Percentiles rank a stretch among this genome's conserved stretches.
Evolutionary conservation across 2,797 vertebrate genomes (phyloP).

Genomic region (Sebastes vulpes): DNA sequence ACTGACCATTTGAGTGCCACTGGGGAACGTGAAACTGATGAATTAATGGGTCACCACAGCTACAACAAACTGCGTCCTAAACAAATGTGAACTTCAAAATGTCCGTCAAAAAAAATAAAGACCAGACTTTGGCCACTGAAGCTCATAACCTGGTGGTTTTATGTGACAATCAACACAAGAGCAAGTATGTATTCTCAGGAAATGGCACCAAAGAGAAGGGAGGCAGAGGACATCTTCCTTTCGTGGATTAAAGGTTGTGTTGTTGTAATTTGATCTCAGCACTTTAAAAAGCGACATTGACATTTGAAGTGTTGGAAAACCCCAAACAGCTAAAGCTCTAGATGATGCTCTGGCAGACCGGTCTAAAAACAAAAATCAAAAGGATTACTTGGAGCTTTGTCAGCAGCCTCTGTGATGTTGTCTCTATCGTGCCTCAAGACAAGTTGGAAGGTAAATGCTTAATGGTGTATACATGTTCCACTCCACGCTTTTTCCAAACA

Average conservation of each 20-base stretch:
- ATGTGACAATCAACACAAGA: slow-evolving; percentile 26
- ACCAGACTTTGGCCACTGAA: neutral
- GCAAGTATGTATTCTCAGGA: slow-evolving; percentile 22
- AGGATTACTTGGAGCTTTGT: slow-evolving; percentile 36
- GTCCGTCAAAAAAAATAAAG: slow-evolving; percentile 5
- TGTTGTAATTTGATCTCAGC: slow-evolving; percentile 28
- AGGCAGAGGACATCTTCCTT: neutral
- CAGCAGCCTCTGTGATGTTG: slow-evolving; percentile 10
- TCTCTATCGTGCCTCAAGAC: slow-evolving; percentile 5
- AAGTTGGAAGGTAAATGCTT: slow-evolving; percentile 7
- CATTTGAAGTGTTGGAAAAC: slow-evolving; percentile 49
- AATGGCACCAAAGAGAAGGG: neutral
- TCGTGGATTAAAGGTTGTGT: slow-evolving; percentile 17
- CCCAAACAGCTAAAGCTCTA: slow-evolving; percentile 38
- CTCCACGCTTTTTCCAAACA: slow-evolving; percentile 22
- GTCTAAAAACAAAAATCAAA: slow-evolving; percentile 13
- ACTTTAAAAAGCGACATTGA: slow-evolving; percentile 26
- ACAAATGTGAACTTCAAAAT: slow-evolving; percentile 22
- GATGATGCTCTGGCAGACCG: slow-evolving; percentile 15
- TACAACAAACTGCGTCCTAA: neutral
- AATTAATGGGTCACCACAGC: slow-evolving; percentile 13
- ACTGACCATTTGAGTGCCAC: neutral
- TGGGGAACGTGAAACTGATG: slow-evolving; percentile 23
- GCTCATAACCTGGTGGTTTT: slow-evolving; percentile 15
- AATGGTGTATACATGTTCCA: slow-evolving; percentile 26